Conservation (phyloP, 92 coral and sea anemone genomes). For the Phenganax marumi region DNA sequence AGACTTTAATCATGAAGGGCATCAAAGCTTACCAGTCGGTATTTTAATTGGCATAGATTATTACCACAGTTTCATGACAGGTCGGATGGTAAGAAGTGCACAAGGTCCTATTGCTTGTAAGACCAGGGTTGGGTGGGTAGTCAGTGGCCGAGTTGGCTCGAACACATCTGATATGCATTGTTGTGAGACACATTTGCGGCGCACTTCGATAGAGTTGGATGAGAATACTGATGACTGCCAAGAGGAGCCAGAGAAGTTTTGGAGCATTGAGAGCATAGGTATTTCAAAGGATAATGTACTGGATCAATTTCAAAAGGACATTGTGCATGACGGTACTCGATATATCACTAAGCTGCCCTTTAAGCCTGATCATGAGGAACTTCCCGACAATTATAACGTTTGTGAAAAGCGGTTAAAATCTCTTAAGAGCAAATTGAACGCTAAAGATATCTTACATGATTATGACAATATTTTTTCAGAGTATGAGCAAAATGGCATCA, state of each 20-base stretch:
- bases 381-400: background rate
- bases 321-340: constrained; percentile 12
- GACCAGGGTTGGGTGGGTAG: constrained; percentile 23
- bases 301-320: constrained; percentile 1
- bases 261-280: background rate
- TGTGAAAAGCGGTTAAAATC: background rate
- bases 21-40: constrained; percentile 1
- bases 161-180: background rate
- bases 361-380: constrained; percentile 26
- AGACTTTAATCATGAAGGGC: background rate
- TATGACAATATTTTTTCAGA: background rate
- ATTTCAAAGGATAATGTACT: background rate
- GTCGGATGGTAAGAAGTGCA: background rate
- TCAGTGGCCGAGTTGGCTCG: background rate
- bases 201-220: background rate
- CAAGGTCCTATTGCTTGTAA: background rate
- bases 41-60: constrained; percentile 14
- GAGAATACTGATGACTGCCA: background rate
- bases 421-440: background rate
- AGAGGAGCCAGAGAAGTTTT: constrained; percentile 8
- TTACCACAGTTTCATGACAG: constrained; percentile 4
- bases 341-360: constrained; percentile 9
- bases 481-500: background rate
- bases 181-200: constrained; percentile 16
- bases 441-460: background rate